Evolutionary conservation across 1,140 invertebrate genomes (phyloP).

Genomic region (Eciton burchellii): DNA sequence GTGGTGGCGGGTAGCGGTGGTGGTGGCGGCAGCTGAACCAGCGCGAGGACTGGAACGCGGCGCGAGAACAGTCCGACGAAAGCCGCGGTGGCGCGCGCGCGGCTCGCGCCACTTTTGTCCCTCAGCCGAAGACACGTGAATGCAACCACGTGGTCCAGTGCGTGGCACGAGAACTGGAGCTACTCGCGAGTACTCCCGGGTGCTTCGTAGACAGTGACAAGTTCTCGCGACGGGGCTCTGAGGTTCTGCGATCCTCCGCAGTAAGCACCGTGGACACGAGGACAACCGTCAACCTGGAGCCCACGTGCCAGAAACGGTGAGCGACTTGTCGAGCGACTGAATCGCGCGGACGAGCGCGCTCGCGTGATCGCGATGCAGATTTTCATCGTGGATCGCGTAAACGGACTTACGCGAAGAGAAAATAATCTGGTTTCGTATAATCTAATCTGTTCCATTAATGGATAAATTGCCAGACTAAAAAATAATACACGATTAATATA

Average conservation of each 20-base stretch:
- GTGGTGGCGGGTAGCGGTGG: neutral
- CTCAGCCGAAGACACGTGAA: conserved; percentile 70
- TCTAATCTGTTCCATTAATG: neutral
- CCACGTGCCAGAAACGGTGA: conserved; percentile 86
- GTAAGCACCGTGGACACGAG: conserved; percentile 80
- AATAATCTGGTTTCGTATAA: neutral
- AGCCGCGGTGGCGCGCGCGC: conserved; percentile 77
- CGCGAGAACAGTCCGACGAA: conserved; percentile 77
- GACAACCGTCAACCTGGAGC: conserved; percentile 86
- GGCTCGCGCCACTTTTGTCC: conserved; percentile 72
- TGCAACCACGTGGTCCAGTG: conserved; percentile 77
- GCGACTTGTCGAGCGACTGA: no score
- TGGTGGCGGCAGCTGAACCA: conserved; percentile 39
- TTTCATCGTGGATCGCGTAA: neutral
- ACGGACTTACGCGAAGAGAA: neutral
- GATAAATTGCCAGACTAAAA: neutral
- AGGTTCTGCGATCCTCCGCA: conserved; percentile 33
- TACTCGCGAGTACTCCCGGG: conserved; percentile 28
- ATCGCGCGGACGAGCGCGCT: no score
- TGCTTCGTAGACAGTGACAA: conserved; percentile 46
- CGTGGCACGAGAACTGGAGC: conserved; percentile 54
- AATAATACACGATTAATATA: neutral
- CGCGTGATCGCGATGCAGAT: neutral
- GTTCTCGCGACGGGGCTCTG: conserved; percentile 33
- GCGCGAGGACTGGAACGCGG: conserved; percentile 62